Percentiles rank a stretch among this genome's conserved stretches.
Evolutionary conservation across 1,140 invertebrate genomes (phyloP).

Genomic region (Caerostris extrusa): DNA sequence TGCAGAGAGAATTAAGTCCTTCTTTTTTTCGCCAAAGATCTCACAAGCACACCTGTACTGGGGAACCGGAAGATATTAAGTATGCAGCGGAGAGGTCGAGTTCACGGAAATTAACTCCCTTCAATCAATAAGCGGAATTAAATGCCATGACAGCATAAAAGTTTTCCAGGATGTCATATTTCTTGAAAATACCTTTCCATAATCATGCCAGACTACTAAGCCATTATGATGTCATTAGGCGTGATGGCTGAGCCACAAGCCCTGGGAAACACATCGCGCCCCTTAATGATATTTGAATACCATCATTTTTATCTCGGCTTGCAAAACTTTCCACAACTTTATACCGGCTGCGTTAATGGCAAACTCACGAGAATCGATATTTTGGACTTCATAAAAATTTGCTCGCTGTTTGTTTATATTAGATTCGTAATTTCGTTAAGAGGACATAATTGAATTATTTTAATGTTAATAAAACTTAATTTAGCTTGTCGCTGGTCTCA

Average conservation of each 20-base stretch:
- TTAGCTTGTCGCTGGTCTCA: too few species aligned
- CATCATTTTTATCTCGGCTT: constrained; percentile 26
- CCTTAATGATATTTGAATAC: constrained; percentile 12
- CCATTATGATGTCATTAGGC: constrained; percentile 59
- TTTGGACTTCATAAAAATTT: not conserved
- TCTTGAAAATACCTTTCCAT: constrained; percentile 47
- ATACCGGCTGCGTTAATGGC: not conserved
- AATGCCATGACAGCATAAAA: constrained; percentile 21
- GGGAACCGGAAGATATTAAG: too few species aligned
- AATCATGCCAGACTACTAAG: constrained; percentile 18
- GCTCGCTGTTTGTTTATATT: not conserved
- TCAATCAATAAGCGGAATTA: constrained; percentile 50
- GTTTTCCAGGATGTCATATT: constrained; percentile 1
- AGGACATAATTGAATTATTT: not conserved
- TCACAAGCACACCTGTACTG: too few species aligned
- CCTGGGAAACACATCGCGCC: not conserved
- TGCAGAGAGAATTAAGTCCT: too few species aligned
- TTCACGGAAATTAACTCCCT: constrained; percentile 8
- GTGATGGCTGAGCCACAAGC: not conserved
- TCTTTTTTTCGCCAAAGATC: too few species aligned
- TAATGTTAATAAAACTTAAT: too few species aligned
- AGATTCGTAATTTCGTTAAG: not conserved
- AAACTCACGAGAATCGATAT: not conserved
- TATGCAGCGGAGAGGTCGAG: too few species aligned
- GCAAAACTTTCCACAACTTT: constrained; percentile 12